Evolutionary conservation across 2,888 invertebrate genomes (phyloP).

Genomic region (Agrypnus murinus): DNA sequence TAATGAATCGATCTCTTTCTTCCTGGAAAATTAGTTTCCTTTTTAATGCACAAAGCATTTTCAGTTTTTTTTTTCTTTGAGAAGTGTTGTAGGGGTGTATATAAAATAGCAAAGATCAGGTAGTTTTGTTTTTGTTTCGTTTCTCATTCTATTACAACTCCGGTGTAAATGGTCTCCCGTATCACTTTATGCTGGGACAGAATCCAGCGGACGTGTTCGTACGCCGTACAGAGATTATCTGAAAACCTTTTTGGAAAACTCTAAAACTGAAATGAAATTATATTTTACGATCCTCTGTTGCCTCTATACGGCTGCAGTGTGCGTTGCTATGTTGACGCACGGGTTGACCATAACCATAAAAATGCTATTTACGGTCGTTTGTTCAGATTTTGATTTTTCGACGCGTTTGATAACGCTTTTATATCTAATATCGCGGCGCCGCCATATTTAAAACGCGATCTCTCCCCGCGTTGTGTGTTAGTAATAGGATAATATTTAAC

Average conservation of each 20-base stretch:
- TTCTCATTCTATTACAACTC: conserved; percentile 28
- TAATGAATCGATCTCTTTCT: background rate
- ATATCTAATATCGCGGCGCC: conserved; percentile 42
- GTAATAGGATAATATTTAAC: conserved; percentile 25
- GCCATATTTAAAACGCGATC: conserved; percentile 43
- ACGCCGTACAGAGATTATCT: conserved; percentile 54
- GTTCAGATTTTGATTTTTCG: conserved; percentile 53
- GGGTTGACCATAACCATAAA: conserved; percentile 57
- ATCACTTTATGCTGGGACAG: conserved; percentile 21
- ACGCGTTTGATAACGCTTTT: conserved; percentile 50
- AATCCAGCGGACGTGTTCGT: conserved; percentile 35
- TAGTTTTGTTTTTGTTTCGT: conserved; percentile 35
- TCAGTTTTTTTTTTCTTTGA: too few species aligned
- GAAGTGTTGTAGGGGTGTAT: too few species aligned
- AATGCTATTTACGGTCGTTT: conserved; percentile 54
- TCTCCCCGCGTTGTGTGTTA: conserved; percentile 12
- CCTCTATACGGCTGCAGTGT: conserved; percentile 48
- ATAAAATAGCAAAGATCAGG: conserved; percentile 27
- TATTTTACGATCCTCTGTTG: conserved; percentile 56
- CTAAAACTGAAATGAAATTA: conserved; percentile 60
- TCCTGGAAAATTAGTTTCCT: background rate
- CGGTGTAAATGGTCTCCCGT: conserved; percentile 32
- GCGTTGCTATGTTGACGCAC: conserved; percentile 51
- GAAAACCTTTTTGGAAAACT: conserved; percentile 58
- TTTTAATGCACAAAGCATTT: too few species aligned